Conservation (phyloP, 2,797 vertebrate species). For the Cyclura pinguis region DNA sequence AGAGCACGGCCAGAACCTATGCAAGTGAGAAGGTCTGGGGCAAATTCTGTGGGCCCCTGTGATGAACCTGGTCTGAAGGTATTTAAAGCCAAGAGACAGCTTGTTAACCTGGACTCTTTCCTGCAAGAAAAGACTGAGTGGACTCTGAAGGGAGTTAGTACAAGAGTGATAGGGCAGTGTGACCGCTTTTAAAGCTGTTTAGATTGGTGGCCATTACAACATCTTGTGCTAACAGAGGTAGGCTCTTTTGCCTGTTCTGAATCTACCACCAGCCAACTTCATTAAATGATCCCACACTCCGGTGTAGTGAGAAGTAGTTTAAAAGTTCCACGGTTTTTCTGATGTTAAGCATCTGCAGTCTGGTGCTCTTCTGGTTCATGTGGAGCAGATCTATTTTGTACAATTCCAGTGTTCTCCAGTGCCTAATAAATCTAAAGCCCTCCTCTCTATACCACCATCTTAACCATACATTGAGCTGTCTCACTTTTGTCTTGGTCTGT, state of each 20-base stretch:
- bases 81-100: no score
- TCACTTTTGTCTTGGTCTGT: neutral
- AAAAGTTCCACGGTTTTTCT: neutral
- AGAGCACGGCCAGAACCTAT: no score
- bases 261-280: no score
- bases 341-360: neutral
- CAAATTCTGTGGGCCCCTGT: neutral
- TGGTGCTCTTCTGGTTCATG: neutral
- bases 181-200: no score
- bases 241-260: no score
- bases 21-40: neutral
- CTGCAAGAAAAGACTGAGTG: no score
- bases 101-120: no score
- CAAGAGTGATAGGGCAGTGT: no score
- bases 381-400: neutral
- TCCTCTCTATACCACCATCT: neutral
- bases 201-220: no score
- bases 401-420: neutral
- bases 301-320: neutral
- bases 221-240: no score
- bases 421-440: neutral
- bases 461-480: neutral
- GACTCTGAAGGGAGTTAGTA: no score
- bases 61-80: neutral
- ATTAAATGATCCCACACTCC: no score